phyloP scores from a whole-genome alignment of 2,113 vertebrate species.

The Emydocephalus ijimae region DNA sequence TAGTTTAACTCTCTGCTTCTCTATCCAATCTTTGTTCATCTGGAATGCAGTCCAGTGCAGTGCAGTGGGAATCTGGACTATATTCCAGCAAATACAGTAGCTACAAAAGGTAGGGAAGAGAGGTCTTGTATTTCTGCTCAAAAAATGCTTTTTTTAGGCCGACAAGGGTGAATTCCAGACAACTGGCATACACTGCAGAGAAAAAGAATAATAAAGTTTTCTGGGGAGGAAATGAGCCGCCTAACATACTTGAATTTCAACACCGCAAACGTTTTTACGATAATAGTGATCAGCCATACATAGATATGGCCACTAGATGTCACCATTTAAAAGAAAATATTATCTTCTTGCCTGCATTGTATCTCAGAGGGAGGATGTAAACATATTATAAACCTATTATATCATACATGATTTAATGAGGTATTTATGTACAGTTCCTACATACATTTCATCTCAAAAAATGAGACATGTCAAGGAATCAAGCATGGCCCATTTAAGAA shows the following conservation, averaged over 20 bases:
- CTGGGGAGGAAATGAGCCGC: neutral
- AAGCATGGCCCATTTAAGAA: neutral
- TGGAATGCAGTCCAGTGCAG: neutral
- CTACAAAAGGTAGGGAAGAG: neutral
- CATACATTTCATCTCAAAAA: neutral
- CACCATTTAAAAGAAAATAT: constrained; percentile 34
- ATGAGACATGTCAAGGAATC: neutral
- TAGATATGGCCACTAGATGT: constrained; percentile 35
- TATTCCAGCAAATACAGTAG: neutral
- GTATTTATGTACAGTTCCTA: neutral
- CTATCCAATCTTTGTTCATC: neutral
- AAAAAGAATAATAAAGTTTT: neutral
- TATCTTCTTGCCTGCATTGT: too few relatives aligned
- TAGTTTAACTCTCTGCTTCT: neutral
- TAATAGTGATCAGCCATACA: neutral
- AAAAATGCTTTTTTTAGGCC: neutral
- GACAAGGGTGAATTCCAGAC: neutral
- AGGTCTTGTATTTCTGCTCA: neutral
- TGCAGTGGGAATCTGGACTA: neutral
- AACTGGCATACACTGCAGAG: neutral
- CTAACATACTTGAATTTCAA: neutral
- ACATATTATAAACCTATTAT: neutral
- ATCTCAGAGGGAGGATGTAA: neutral
- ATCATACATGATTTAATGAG: neutral
- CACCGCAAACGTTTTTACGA: too few relatives aligned